Evolutionary conservation across 2,888 invertebrate genomes (phyloP), one percentile per base, ranked within the genome.

Genomic region (Nemapogon koenigi): DNA sequence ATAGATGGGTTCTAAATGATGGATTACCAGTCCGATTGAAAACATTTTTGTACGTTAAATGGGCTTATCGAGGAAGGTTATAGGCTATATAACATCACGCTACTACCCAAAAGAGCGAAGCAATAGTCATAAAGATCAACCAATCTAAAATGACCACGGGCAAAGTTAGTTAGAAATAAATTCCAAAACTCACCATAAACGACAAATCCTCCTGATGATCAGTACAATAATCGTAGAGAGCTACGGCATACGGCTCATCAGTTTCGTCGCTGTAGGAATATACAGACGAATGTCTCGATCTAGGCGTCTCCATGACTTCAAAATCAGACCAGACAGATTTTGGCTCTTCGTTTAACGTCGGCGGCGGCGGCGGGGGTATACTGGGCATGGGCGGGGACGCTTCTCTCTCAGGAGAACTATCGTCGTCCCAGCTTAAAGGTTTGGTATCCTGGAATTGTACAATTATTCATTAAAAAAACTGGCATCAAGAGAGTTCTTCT

Each of bases 321-420:
- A 10, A 4, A 10, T 8, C 13, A 3, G 19, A 10, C 37, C 28
- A 83, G 3, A 88, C 81, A 42, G 65, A 55, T 18, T 65, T 52
- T 25, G 58, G 51, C 2, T 41, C 37, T 2, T 63, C 81, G 58
- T 63, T 81, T 58, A 30, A 62, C 41, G 38, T 59, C 1, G 90
- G 90, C 2, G 88, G 89, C 29, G 89, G 86, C 2, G 91, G 91
- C 2, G 91, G 89, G 4, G 91, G 90, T 46, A 88, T 80, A 27
- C 81, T 83, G 6, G 91, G 91, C 90, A 91, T 91, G 0, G 91
- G 91, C 0, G 87, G 89, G 15, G 89, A 89, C 2, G 73, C 60
- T 44, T 83, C 82, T 13, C 71, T 55, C 31, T 67, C 68, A 1
- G 67, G 60, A 10, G 64, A 62, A 40, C 52, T 54, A 7, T 65